Base-by-base conservation (phyloP, 64 coral and sea anemone species). In the Dendronephthya gigantea region DNA sequence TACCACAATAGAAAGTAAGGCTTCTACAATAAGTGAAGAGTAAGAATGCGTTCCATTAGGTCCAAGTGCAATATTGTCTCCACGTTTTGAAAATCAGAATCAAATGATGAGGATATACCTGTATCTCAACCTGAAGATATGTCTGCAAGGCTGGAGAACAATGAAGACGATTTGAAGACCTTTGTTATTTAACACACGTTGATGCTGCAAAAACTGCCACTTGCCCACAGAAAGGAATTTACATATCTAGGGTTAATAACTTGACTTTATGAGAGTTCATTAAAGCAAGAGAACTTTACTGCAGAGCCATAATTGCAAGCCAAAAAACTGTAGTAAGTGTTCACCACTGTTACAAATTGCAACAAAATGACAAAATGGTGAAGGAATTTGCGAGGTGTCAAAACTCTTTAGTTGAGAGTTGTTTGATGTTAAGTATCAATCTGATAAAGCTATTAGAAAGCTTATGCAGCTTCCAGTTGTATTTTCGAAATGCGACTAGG, bases 381-480 rank as follows among this genome's bases (percentile, higher is more conserved):
- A 83, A 82, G 87, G 74, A 66, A 83, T 88, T 83, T 27, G 76
- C 83, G 30, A 81, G n/a, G 48, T 88, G 19, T 82, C 47, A 39
- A 33, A 75, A 27, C 39, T 66, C 19, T 66, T n/a, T 66, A 5
- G 48, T 51, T 58, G 4, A 89, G 23, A 35, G 43, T 89, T 62
- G 33, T 50, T 33, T 38, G 22, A 43, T 4, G 51, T 89, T 23
- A 83, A 82, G 37, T 89, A 89, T 89, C 32, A 82, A 38, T 82
- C 69, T 55, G 35, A 48, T 29, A 89, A 89, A 28, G 81, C 87
- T 58, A 75, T 89, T 40, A 34, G 87, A 17, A 74, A 19, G 16
- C 55, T 89, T 31, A 89, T 89, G 87, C 87, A 89, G 51, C 23
- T 89, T 25, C 87, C 87, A 34, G 12, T 89, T 22, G 55, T 89